phyloP scores from a whole-genome alignment of 2,797 vertebrate genomes.

The Arctocebus calabarensis region DNA sequence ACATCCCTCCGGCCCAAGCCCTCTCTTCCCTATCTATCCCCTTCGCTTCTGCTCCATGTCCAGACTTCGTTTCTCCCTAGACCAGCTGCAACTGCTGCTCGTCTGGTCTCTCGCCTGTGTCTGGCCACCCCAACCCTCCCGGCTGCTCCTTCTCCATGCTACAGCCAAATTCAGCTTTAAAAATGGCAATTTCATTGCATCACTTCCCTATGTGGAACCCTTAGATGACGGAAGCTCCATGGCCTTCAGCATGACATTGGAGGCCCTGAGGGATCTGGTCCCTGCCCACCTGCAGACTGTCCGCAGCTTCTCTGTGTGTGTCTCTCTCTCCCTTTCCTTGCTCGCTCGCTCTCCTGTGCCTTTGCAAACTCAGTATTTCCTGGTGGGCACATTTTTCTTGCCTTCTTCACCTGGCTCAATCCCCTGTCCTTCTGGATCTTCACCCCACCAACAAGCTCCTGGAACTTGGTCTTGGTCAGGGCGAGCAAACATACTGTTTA shows the following conservation, averaged over 20 bases:
- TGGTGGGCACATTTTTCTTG: not conserved
- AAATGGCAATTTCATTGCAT: not conserved
- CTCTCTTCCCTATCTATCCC: not conserved
- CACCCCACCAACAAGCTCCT: not conserved
- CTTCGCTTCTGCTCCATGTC: not conserved
- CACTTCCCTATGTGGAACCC: not conserved
- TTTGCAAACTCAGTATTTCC: not conserved
- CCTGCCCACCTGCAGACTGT: not conserved
- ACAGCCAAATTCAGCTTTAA: not conserved
- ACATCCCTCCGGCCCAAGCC: not conserved
- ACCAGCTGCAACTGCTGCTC: not conserved
- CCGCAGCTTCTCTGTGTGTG: not conserved
- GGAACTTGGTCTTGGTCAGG: not conserved
- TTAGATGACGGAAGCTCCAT: fast-evolving
- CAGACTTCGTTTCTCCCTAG: not conserved
- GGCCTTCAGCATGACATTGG: not conserved
- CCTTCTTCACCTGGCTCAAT: not conserved
- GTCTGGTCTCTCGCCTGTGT: not conserved
- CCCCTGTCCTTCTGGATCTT: not conserved
- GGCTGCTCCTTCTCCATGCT: not conserved
- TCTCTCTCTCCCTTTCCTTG: not conserved
- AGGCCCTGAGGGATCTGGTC: not conserved
- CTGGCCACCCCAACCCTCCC: not conserved
- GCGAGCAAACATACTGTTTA: not conserved
- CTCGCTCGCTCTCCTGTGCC: not conserved